Percentiles rank a stretch among this genome's conserved stretches.
Conservation (phyloP, 2,888 invertebrate species). For the Athrips mouffetella region DNA sequence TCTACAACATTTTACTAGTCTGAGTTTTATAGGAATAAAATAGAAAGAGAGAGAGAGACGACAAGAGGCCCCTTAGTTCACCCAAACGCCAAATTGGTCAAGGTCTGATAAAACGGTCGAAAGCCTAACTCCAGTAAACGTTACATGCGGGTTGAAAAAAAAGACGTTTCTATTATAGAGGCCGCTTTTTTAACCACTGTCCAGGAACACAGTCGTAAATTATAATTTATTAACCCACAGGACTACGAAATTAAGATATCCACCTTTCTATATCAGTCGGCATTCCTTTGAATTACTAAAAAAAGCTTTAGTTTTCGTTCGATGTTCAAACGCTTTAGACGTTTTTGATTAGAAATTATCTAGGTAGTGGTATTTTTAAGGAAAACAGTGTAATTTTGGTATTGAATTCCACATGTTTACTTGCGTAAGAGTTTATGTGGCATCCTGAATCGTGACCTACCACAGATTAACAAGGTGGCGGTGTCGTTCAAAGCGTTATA, state of each 20-base stretch:
- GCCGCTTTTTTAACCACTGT: constrained; percentile 59
- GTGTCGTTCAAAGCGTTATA: constrained; percentile 48
- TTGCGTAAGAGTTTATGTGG: background rate
- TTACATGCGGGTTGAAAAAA: constrained; percentile 68
- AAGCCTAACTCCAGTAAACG: constrained; percentile 54
- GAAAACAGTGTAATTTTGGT: background rate
- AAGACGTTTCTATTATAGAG: constrained; percentile 71
- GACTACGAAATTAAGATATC: constrained; percentile 73
- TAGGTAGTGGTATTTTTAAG: background rate
- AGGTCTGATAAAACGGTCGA: constrained; percentile 47
- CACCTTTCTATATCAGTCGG: constrained; percentile 57
- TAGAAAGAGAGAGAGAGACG: constrained; percentile 49
- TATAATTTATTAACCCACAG: constrained; percentile 69
- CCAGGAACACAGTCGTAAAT: constrained; percentile 69
- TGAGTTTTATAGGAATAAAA: background rate
- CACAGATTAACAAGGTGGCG: constrained; percentile 54
- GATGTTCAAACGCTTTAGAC: constrained; percentile 54
- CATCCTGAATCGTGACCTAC: constrained; percentile 55
- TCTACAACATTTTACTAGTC: background rate
- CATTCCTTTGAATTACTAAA: constrained; percentile 55
- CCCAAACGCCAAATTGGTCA: constrained; percentile 39
- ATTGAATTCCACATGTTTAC: background rate
- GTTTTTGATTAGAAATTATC: constrained; percentile 28
- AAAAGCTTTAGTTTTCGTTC: constrained; percentile 48
- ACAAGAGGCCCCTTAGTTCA: constrained; percentile 39